Evolutionary conservation across 2,113 vertebrate genomes (phyloP), one percentile per base, ranked within the genome.

Genomic region (Pelodiscus sinensis): DNA sequence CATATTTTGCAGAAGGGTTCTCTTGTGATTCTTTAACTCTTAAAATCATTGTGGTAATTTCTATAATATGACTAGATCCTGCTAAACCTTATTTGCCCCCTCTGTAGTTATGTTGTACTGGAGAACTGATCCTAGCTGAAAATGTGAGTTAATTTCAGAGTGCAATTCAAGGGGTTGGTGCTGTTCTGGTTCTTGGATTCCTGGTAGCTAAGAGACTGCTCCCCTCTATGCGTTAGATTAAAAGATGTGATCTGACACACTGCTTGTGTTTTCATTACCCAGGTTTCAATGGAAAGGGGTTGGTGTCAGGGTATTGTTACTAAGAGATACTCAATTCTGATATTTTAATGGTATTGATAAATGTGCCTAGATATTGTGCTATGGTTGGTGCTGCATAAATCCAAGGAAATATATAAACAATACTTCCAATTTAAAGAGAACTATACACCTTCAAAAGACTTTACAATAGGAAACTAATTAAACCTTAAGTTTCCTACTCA

Each of bases 171-270:
- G 8, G 38, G 60, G 86, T 52, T 92, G 68, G 81, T 79, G 78
- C 58, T 87, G 80, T 91, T 11, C 19, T 87, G 18, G 15, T 87
- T 92, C 94, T 89, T 95, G 80, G 83, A 89, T 81, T 81, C n/a
- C 79, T 85, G 81, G 79, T 60, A 82, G 73, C 2, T 1, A 92
- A 94, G 87, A 52, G 90, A 86, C 60, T 89, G 84, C 68, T 71
- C 92, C 89, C 87, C 16, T 31, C 60, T 87, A 57, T 24, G 86
- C n/a, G 89, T 92, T 79, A 79, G 19, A 82, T 60, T 82, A 92
- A 92, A 86, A 88, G 51, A 15, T 8, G 80, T 88, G 56, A 10
- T 8, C 77, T 27, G 2, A 88, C 27, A 85, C 6, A 75, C 84
- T 95, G 85, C 60, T 90, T 78, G 60, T 68, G 60, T 56, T 21